Evolutionary conservation across 2,888 invertebrate species (phyloP).

Genomic region (Oasisia sp.): DNA sequence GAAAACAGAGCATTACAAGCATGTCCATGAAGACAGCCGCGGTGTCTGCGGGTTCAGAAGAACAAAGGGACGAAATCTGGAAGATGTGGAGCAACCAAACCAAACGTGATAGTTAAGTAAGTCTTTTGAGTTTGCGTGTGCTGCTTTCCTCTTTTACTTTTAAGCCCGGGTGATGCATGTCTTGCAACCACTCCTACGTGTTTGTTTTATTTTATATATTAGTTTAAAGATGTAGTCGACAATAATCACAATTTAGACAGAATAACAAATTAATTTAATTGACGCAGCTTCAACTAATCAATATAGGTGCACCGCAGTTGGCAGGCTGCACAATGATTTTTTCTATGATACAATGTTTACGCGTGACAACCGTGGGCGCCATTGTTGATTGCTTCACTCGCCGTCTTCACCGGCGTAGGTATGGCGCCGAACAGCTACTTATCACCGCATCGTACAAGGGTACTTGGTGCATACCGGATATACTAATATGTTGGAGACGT

Average conservation of each 20-base stretch:
- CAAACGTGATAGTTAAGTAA: too few relatives aligned
- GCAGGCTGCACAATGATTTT: neutral
- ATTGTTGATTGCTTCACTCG: constrained; percentile 7
- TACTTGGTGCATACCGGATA: neutral
- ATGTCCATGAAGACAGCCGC: too few relatives aligned
- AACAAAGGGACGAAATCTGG: too few relatives aligned
- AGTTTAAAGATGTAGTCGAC: neutral
- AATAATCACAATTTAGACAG: neutral
- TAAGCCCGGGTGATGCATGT: too few relatives aligned
- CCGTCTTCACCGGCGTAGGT: neutral
- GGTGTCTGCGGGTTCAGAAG: too few relatives aligned
- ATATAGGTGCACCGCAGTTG: neutral
- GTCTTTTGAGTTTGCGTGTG: too few relatives aligned
- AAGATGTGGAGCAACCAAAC: too few relatives aligned
- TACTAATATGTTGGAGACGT: neutral
- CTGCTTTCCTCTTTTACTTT: too few relatives aligned
- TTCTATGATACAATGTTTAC: neutral
- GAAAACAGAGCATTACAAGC: neutral
- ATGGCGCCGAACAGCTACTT: neutral
- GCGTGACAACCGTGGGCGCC: neutral
- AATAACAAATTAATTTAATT: neutral
- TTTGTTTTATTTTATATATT: neutral
- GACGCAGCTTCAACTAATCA: neutral
- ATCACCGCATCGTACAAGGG: neutral
- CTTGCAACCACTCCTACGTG: neutral